Base-by-base conservation (phyloP, 1,140 invertebrate species). In the Drosophila sechellia region DNA sequence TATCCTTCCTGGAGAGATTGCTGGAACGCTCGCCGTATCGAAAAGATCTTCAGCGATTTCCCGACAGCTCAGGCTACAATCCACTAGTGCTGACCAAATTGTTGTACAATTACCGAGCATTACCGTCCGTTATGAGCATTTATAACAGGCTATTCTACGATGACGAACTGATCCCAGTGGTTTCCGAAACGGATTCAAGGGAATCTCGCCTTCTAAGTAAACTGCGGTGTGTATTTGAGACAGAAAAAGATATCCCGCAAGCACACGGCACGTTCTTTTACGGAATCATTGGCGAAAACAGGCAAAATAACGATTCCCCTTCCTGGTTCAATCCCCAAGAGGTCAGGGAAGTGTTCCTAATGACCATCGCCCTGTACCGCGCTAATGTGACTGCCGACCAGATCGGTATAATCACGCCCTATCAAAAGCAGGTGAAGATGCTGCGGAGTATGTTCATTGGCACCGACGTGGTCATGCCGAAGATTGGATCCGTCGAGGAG, bases 331-430 rank as follows among this genome's bases (percentile, higher is more conserved):
- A 99, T 94, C 95, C 95, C 0, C 93, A 95, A 52, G 98, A 99
- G 93, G 96, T 96, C 0, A 93, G 95, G 3, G 95, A 94, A 69
- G 69, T 94, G 6, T 90, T 93, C 12, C 81, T 94, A 25, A 93
- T 94, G 74, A 91, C 95, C 11, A 92, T 94, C 42, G 93, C 93
- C 52, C 85, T 97, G 0, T 96, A 95, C 87, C 94, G 95, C 49
- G 92, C 93, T 46, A 94, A 95, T 31, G 69, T 98, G 10, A 87
- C 73, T 4, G 91, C 94, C 0, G 80, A 49, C 93, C 95, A 98
- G 84, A 96, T 99, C 90, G 98, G 98, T 5, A 96, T 99, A 66
- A 97, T 99, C 56, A 96, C 98, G 5, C 98, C 98, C 0, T 99
- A 99, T 92, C 93, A 95, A 61, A 97, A 97, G 92, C 98, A 99